Conservation (phyloP, 2,113 vertebrate species). For the Ursus arctos region DNA sequence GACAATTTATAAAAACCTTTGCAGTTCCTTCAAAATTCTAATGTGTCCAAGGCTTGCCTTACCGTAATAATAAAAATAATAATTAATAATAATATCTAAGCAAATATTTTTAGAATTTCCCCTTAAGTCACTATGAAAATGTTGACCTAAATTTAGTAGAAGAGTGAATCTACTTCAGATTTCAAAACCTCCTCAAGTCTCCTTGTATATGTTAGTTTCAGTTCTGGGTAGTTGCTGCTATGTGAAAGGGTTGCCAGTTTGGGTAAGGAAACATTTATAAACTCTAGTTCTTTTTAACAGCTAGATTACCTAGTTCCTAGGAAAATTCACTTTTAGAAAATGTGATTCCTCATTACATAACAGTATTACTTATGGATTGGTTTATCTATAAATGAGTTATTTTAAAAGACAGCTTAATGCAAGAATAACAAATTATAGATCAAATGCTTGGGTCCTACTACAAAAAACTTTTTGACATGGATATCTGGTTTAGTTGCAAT, state of each 20-base stretch:
- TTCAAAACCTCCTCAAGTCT: not conserved
- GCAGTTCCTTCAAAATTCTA: not conserved
- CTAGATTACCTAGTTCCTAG: not conserved
- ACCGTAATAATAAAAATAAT: not conserved
- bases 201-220: not conserved
- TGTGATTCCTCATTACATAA: not conserved
- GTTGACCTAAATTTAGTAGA: not conserved
- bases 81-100: not conserved
- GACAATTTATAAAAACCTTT: not conserved
- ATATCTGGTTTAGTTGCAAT: not conserved
- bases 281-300: not conserved
- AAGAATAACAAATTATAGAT: not conserved
- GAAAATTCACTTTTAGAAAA: constrained; percentile 6
- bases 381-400: not conserved
- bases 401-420: not conserved
- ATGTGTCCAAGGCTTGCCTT: not conserved
- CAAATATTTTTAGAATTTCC: not conserved
- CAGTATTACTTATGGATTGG: not conserved
- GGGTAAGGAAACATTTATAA: constrained; percentile 17
- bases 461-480: not conserved
- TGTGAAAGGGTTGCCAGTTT: not conserved
- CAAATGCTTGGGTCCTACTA: not conserved
- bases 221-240: not conserved
- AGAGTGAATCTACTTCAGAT: not conserved
- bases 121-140: not conserved